phyloP scores from a whole-genome alignment of 2,888 invertebrate species.

The Acronicta aceris region DNA sequence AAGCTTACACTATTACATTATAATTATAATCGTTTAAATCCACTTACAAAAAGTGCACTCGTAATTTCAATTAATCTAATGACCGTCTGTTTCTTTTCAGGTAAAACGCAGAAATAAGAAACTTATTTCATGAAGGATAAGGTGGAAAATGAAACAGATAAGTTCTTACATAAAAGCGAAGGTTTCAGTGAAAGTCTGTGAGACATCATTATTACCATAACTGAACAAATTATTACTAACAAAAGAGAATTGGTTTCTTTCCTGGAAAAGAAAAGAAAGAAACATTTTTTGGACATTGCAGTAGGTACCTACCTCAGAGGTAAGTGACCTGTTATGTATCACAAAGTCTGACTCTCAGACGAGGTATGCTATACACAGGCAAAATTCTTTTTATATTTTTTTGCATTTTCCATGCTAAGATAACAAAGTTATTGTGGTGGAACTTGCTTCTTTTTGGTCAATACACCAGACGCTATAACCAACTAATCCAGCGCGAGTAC shows the following conservation, averaged over 20 bases:
- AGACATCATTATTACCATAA: slow-evolving; percentile 45
- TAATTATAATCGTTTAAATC: slow-evolving; percentile 30
- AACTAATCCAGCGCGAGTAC: no score
- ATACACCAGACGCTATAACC: no score
- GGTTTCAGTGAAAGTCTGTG: slow-evolving; percentile 50
- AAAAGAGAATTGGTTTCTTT: slow-evolving; percentile 30
- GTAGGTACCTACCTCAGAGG: neutral
- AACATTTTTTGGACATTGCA: slow-evolving; percentile 6
- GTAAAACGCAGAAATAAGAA: slow-evolving; percentile 40
- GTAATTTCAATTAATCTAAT: slow-evolving; percentile 54
- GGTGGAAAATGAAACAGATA: slow-evolving; percentile 10
- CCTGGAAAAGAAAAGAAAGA: slow-evolving; percentile 15
- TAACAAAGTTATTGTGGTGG: no score
- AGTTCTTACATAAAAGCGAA: slow-evolving; percentile 48
- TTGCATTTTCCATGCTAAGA: no score
- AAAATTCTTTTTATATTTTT: no score
- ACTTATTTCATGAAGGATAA: slow-evolving; percentile 5
- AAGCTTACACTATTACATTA: slow-evolving; percentile 14
- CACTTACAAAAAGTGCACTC: slow-evolving; percentile 37
- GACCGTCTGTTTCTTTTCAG: slow-evolving; percentile 55
- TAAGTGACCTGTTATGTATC: slow-evolving; percentile 5
- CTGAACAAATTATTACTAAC: slow-evolving; percentile 54
- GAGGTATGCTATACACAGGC: no score
- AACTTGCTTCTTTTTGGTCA: no score
- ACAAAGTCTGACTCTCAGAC: no score